Evolutionary conservation across 2,113 vertebrate genomes (phyloP).

Genomic region (Papio anubis): DNA sequence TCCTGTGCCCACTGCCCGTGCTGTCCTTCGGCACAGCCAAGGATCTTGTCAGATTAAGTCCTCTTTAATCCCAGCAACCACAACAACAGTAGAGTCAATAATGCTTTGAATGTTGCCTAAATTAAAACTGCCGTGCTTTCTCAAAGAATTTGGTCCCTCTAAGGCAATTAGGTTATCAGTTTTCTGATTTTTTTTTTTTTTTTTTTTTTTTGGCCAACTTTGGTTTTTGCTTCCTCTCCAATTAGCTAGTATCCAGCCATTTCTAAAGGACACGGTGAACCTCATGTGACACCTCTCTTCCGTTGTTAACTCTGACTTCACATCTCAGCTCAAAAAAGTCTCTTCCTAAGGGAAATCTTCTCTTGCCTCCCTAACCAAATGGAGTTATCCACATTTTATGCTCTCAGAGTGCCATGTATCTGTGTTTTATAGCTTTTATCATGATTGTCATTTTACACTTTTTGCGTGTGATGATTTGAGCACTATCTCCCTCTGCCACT

Average conservation of each 20-base stretch:
- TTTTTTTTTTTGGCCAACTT: not conserved
- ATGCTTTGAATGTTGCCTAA: not conserved
- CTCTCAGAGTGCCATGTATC: not conserved
- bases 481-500: not conserved
- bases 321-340: not conserved
- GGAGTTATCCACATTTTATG: not conserved
- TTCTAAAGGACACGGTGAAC: not conserved
- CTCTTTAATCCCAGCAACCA: not conserved
- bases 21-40: not conserved
- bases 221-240: not conserved
- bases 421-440: not conserved
- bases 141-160: not conserved
- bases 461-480: not conserved
- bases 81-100: not conserved
- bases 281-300: not conserved
- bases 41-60: not conserved
- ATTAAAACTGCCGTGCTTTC: not conserved
- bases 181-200: not conserved
- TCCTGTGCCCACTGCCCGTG: not conserved
- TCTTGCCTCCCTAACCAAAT: not conserved
- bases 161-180: not conserved
- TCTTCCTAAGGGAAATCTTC: not conserved
- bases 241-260: not conserved
- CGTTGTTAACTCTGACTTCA: not conserved
- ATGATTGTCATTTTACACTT: not conserved